Evolutionary conservation across 2,113 vertebrate genomes (phyloP).

Genomic region (Psilopsiagon aymara): DNA sequence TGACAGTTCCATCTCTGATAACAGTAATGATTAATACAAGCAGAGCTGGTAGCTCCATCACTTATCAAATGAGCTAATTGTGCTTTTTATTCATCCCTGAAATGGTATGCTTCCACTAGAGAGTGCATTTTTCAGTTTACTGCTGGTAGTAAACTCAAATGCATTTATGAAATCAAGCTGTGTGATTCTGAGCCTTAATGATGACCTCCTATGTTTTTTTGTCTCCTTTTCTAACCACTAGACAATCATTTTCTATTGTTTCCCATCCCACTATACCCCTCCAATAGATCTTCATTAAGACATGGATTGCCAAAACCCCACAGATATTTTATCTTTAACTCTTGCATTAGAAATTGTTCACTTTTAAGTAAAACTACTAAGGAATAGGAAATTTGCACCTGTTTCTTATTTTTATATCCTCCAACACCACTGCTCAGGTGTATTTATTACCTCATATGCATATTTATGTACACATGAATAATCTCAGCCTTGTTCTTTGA

Average conservation of each 20-base stretch:
- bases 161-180: background rate
- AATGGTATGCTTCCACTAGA: background rate
- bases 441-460: background rate
- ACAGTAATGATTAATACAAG: background rate
- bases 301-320: background rate
- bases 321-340: background rate
- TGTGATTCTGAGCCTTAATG: background rate
- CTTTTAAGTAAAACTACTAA: background rate
- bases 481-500: background rate
- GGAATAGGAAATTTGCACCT: background rate
- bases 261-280: background rate
- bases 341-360: background rate
- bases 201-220: background rate
- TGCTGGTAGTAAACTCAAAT: constrained; percentile 28
- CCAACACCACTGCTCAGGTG: background rate
- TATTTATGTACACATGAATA: background rate
- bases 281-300: background rate
- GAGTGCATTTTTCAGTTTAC: constrained; percentile 18
- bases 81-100: constrained; percentile 43
- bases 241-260: background rate
- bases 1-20: background rate
- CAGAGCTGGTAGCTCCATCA: constrained; percentile 10
- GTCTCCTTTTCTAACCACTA: background rate
- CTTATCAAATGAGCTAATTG: constrained; percentile 19
- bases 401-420: background rate